A percentile compares a stretch with the other conserved stretches of the same genome.
phyloP scores from a whole-genome alignment of 2,888 invertebrate genomes.

The Isotomurus palustris region DNA sequence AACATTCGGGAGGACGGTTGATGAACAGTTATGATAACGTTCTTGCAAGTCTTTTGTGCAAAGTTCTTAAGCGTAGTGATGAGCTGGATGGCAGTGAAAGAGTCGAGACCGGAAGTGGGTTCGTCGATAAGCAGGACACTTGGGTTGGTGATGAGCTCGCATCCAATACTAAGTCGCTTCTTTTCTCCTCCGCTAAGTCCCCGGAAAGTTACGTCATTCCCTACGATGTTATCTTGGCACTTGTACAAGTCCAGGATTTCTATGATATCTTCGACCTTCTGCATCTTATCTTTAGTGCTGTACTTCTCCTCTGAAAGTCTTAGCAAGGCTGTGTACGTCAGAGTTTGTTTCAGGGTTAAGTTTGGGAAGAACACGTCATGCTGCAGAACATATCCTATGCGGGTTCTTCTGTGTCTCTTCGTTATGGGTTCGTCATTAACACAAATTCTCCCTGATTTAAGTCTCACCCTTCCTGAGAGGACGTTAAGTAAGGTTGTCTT shows the following conservation, averaged over 20 bases:
- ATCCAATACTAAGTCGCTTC: constrained; percentile 75
- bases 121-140: constrained; percentile 59
- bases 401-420: constrained; percentile 62
- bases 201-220: constrained; percentile 62
- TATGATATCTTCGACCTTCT: constrained; percentile 69
- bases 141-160: constrained; percentile 74
- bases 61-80: constrained; percentile 68
- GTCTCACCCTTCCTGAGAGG: constrained; percentile 63
- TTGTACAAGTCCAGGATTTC: constrained; percentile 66
- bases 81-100: constrained; percentile 67
- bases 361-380: constrained; percentile 76
- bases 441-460: constrained; percentile 62
- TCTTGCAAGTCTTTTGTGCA: constrained; percentile 68
- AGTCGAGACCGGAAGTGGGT: constrained; percentile 75
- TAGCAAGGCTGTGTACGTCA: constrained; percentile 60
- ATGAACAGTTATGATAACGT: constrained; percentile 71
- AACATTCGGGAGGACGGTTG: constrained; percentile 80
- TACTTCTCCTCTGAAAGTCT: constrained; percentile 64
- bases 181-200: constrained; percentile 79
- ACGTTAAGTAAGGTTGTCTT: constrained; percentile 73
- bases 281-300: constrained; percentile 65
- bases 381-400: constrained; percentile 74
- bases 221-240: constrained; percentile 72
- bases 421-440: constrained; percentile 62
- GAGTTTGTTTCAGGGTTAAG: constrained; percentile 68